Evolutionary conservation across 2,888 invertebrate genomes (phyloP), one percentile per base, ranked within the genome.

Genomic region (Furcula furcula): DNA sequence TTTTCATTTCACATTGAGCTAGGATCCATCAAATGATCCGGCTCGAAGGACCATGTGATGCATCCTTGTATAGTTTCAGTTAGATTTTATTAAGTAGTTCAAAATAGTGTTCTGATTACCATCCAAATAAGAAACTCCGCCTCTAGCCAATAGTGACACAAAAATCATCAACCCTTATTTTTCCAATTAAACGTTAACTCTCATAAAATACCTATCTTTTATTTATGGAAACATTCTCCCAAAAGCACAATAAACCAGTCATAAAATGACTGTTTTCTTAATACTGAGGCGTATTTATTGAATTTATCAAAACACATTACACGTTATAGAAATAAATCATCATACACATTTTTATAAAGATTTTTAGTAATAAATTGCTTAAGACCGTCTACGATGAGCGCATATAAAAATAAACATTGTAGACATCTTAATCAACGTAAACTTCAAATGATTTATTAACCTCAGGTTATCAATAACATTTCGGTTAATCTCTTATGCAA

Each of bases 211-310:
- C 19, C 34, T 29, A 26, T 34, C 36, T 34, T 41, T 50, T 55
- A 40, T 55, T 50, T 50, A n/a, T n/a, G n/a, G n/a, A 49, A 28
- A 31, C 31, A 29, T 40, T 40, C 41, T 40, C 20, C 35, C 33
- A 12, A 45, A 27, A 15, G 9, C 4, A 46, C 30, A 41, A 55
- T 55, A 52, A 55, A 55, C 39, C 45, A 52, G 55, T 52, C 55
- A 55, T 33, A 40, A 25, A 1, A 6, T 12, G 45, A 44, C 43
- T 46, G 45, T 55, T 51, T 39, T 50, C 35, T 28, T 48, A 35
- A 40, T 45, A 37, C 42, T 39, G 34, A 51, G 37, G 36, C 39
- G 33, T 22, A 4, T 34, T 40, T 30, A 43, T 28, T 40, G 27
- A 47, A 45, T 39, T 43, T 52, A 46, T 39, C 34, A 48, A 51